Percentiles rank a stretch among this genome's conserved stretches.
Evolutionary conservation across 2,888 invertebrate species (phyloP).

Genomic region (Drosophila diplacantha): DNA sequence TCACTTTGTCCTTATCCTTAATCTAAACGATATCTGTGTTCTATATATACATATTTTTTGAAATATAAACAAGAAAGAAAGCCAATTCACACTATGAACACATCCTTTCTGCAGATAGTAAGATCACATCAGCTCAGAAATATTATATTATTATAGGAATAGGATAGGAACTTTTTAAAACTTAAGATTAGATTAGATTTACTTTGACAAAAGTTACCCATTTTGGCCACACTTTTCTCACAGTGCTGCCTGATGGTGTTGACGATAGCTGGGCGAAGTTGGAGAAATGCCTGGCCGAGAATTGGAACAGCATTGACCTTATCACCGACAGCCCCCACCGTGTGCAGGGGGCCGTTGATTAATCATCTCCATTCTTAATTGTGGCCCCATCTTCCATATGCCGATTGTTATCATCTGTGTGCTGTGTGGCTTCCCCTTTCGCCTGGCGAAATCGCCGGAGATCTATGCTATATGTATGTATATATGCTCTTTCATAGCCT

Average conservation of each 20-base stretch:
- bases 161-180: too few species aligned
- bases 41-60: too few species aligned
- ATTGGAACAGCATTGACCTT: slow-evolving; percentile 68
- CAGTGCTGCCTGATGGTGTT: slow-evolving; percentile 24
- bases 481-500: slow-evolving; percentile 16
- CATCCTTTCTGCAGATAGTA: too few species aligned
- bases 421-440: slow-evolving; percentile 1
- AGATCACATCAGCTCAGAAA: too few species aligned
- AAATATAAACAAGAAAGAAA: too few species aligned
- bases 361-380: slow-evolving; percentile 53
- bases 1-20: too few species aligned
- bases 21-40: too few species aligned
- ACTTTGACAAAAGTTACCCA: not conserved
- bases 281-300: slow-evolving; percentile 47
- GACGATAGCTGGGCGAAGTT: slow-evolving; percentile 38
- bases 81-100: too few species aligned
- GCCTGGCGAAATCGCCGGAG: slow-evolving; percentile 23
- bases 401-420: slow-evolving; percentile 38
- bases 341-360: slow-evolving; percentile 53
- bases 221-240: not conserved
- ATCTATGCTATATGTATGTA: not conserved
- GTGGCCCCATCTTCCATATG: slow-evolving; percentile 44
- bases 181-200: too few species aligned
- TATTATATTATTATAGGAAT: too few species aligned
- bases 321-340: slow-evolving; percentile 49